phyloP scores from a whole-genome alignment of 2,888 invertebrate species.

The Euproctis similis region DNA sequence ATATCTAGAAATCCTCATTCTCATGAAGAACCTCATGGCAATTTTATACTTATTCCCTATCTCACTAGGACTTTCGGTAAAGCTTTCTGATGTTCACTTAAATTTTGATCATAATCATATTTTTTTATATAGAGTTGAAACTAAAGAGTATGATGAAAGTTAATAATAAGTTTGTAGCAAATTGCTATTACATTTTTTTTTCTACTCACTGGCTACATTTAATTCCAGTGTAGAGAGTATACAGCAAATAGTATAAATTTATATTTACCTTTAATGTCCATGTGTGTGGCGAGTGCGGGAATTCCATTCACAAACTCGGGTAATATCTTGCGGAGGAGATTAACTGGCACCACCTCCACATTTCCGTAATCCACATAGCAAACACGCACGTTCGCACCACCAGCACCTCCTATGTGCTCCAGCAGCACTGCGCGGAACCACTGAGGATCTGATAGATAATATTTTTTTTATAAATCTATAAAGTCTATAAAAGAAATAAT shows the following conservation, averaged over 20 bases:
- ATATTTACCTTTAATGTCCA: conserved; percentile 35
- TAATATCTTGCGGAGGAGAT: conserved; percentile 45
- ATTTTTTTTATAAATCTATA: no score
- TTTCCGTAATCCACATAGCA: conserved; percentile 50
- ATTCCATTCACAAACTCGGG: conserved; percentile 38
- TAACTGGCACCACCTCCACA: conserved; percentile 29
- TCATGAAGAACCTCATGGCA: no score
- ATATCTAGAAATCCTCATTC: not conserved
- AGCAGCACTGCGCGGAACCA: conserved; percentile 58
- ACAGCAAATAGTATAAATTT: not conserved
- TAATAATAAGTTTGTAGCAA: no score
- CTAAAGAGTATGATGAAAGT: no score
- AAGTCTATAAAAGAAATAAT: not conserved
- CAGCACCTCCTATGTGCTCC: conserved; percentile 32
- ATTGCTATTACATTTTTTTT: no score
- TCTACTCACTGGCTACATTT: no score
- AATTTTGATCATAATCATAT: no score
- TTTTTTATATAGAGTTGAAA: no score
- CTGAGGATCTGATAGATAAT: conserved; percentile 30
- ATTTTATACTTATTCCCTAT: no score
- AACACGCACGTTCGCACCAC: conserved; percentile 24
- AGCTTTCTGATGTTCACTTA: not conserved
- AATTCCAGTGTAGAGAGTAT: no score
- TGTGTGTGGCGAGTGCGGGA: conserved; percentile 34
- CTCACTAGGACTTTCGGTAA: no score